phyloP scores from a whole-genome alignment of 2,888 invertebrate genomes.

The Eurois occulta region DNA sequence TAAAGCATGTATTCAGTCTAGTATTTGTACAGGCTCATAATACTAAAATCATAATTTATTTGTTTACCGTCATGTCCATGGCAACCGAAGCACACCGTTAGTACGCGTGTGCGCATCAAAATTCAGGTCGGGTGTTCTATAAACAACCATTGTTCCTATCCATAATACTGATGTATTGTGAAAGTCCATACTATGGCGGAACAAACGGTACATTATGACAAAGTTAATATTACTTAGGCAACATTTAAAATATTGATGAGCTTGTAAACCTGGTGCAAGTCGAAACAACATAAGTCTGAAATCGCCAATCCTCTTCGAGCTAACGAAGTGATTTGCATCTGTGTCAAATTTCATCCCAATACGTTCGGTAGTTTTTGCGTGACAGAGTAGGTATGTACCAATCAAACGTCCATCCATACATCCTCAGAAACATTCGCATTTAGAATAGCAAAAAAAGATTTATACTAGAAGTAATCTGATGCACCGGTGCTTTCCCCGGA shows the following conservation, averaged over 20 bases:
- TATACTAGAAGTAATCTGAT: not conserved
- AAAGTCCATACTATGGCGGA: conserved; percentile 64
- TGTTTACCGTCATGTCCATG: conserved; percentile 64
- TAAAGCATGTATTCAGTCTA: conserved; percentile 31
- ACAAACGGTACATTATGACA: conserved; percentile 60
- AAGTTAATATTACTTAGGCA: conserved; percentile 38
- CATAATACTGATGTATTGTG: conserved; percentile 74
- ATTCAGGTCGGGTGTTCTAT: conserved; percentile 78
- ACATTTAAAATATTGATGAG: conserved; percentile 25
- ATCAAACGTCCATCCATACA: not conserved
- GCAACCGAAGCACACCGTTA: conserved; percentile 69
- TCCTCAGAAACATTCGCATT: not conserved
- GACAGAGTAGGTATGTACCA: not conserved
- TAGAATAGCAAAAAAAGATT: not conserved
- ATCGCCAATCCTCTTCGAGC: not conserved
- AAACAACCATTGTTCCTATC: conserved; percentile 85
- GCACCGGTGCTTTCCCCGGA: not conserved
- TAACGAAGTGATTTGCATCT: no score
- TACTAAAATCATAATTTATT: conserved; percentile 57
- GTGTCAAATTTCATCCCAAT: not conserved
- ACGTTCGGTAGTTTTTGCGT: not conserved
- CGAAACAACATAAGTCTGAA: not conserved
- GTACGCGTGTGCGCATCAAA: conserved; percentile 76
- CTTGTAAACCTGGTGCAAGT: not conserved
- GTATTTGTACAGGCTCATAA: conserved; percentile 38